Evolutionary conservation across 2,113 vertebrate species (phyloP).

Genomic region (Leucopternis melanops): DNA sequence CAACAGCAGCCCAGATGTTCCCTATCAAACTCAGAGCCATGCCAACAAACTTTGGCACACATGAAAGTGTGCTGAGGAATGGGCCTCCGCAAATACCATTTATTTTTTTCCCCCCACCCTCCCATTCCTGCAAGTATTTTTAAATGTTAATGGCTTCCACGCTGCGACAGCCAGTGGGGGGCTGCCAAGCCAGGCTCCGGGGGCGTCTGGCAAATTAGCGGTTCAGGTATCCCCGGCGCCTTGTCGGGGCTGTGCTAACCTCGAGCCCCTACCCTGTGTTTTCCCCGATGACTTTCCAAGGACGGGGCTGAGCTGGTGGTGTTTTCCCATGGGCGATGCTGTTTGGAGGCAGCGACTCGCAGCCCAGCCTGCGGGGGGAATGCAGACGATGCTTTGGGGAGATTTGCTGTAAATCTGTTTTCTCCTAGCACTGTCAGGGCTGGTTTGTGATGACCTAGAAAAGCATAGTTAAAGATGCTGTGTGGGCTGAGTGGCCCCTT

Average conservation of each 20-base stretch:
- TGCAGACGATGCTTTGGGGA: not conserved
- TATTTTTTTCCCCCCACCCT: not conserved
- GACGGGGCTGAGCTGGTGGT: not conserved
- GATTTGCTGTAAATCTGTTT: not conserved
- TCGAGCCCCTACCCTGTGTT: constrained; percentile 13
- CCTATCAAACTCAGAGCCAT: constrained; percentile 76
- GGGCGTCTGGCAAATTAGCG: constrained; percentile 64
- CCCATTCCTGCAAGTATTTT: constrained; percentile 78
- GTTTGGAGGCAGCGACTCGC: not conserved
- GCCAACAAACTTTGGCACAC: constrained; percentile 79
- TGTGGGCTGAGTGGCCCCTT: not conserved
- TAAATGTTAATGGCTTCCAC: constrained; percentile 76
- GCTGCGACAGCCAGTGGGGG: constrained; percentile 55
- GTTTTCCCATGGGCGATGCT: not conserved
- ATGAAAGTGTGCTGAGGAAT: constrained; percentile 73
- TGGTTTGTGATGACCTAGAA: not conserved
- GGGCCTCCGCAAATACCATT: constrained; percentile 74
- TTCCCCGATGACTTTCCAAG: constrained; percentile 51
- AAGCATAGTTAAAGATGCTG: not conserved
- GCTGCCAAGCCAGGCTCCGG: constrained; percentile 56
- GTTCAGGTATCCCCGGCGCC: constrained; percentile 65
- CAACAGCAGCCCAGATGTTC: constrained; percentile 82
- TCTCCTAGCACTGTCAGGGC: not conserved
- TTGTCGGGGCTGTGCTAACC: constrained; percentile 56
- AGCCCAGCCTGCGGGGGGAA: not conserved